phyloP scores from a whole-genome alignment of 1,140 invertebrate genomes.

The Platyscapa corneri region DNA sequence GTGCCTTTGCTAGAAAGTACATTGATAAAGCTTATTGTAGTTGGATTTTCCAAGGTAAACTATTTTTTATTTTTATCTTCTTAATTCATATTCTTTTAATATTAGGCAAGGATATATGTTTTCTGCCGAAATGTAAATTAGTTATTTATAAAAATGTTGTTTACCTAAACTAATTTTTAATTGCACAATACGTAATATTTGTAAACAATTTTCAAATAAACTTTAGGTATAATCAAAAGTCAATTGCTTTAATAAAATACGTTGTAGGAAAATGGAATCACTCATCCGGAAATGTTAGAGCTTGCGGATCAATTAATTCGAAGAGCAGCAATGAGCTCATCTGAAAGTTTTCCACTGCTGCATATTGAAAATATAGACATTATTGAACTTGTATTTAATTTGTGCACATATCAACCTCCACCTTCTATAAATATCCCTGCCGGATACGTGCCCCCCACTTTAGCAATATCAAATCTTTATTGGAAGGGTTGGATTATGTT shows the following conservation, averaged over 20 bases:
- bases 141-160: no score
- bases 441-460: slow-evolving; percentile 88
- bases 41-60: slow-evolving; percentile 85
- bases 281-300: slow-evolving; percentile 88
- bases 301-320: slow-evolving; percentile 89
- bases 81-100: neutral
- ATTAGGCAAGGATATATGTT: no score
- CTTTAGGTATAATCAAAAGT: no score
- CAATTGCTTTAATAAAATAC: no score
- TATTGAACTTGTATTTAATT: slow-evolving; percentile 91
- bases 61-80: slow-evolving; percentile 13
- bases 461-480: slow-evolving; percentile 93
- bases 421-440: slow-evolving; percentile 92
- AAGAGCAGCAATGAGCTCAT: slow-evolving; percentile 84
- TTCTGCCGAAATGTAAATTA: no score
- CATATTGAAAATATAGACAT: slow-evolving; percentile 89
- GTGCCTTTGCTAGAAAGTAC: slow-evolving; percentile 91
- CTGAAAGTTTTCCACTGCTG: slow-evolving; percentile 79
- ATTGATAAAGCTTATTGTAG: slow-evolving; percentile 85
- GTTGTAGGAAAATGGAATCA: slow-evolving; percentile 84
- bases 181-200: no score
- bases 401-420: slow-evolving; percentile 93
- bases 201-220: no score
- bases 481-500: slow-evolving; percentile 97
- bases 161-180: no score